A percentile compares a stretch with the other conserved stretches of the same genome.
Conservation (phyloP, 2,797 vertebrate genomes). For the Danio tinwini region DNA sequence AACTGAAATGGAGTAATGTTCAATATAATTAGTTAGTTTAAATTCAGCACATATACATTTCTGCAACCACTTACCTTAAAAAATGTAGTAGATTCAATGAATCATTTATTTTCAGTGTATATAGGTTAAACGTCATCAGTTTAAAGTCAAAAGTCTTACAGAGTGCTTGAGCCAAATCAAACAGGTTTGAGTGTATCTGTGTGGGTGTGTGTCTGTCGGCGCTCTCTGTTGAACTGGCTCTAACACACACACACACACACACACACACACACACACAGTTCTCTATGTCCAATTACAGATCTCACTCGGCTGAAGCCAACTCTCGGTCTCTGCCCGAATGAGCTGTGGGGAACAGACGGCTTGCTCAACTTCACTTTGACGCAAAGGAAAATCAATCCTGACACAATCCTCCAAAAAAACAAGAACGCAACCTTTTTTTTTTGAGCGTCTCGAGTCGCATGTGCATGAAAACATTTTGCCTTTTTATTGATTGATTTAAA, state of each 20-base stretch:
- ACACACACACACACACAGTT: slow-evolving; percentile 17
- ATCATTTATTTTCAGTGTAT: no score
- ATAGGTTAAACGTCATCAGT: slow-evolving; percentile 3
- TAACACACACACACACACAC: slow-evolving; percentile 18
- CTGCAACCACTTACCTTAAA: no score
- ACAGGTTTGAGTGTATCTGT: not conserved
- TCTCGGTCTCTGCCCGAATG: slow-evolving; percentile 12
- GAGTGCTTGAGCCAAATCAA: slow-evolving; percentile 21
- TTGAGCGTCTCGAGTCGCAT: not conserved
- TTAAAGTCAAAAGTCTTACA: not conserved
- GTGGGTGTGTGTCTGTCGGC: slow-evolving; percentile 31
- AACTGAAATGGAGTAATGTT: no score
- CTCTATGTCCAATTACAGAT: slow-evolving; percentile 43
- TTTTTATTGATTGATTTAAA: not conserved
- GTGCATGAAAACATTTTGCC: slow-evolving; percentile 4
- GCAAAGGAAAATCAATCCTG: slow-evolving; percentile 36
- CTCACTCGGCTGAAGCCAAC: slow-evolving; percentile 1
- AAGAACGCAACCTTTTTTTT: not conserved
- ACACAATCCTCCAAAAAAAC: slow-evolving; percentile 32
- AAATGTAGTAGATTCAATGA: no score
- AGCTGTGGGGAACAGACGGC: slow-evolving; percentile 29
- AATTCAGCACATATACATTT: no score
- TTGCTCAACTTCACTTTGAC: slow-evolving; percentile 25
- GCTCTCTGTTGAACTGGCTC: slow-evolving; percentile 6
- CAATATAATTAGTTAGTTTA: no score